phyloP scores from a whole-genome alignment of 2,888 invertebrate genomes.

The Sphaeridia pumilis region DNA sequence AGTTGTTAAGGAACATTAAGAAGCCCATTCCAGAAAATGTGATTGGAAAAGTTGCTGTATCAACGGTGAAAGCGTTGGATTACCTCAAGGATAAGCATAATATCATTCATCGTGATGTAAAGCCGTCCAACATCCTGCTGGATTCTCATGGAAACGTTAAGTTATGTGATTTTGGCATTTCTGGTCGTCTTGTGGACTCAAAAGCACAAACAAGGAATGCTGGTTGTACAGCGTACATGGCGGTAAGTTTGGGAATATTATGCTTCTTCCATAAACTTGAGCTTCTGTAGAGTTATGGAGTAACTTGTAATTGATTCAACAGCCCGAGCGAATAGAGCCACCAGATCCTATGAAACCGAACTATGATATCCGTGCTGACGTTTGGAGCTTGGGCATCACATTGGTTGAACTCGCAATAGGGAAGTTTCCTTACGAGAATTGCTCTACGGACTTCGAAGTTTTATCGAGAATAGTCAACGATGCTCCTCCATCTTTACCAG shows the following conservation, averaged over 20 bases:
- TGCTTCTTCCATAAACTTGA: slow-evolving; percentile 2
- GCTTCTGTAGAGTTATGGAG: neutral
- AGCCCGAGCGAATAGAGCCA: slow-evolving; percentile 95
- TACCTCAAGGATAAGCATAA: slow-evolving; percentile 96
- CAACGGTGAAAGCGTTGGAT: slow-evolving; percentile 88
- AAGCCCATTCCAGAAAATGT: slow-evolving; percentile 91
- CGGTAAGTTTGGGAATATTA: slow-evolving; percentile 65
- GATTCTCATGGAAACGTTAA: slow-evolving; percentile 93
- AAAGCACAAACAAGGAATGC: slow-evolving; percentile 94
- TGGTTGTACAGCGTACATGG: slow-evolving; percentile 99
- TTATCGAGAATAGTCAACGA: slow-evolving; percentile 80
- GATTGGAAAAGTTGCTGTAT: slow-evolving; percentile 91
- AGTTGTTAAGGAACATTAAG: slow-evolving; percentile 72
- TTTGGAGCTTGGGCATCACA: slow-evolving; percentile 96
- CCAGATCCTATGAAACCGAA: slow-evolving; percentile 84
- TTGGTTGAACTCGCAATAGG: slow-evolving; percentile 94
- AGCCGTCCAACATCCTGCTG: slow-evolving; percentile 95
- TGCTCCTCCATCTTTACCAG: slow-evolving; percentile 74
- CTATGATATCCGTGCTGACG: slow-evolving; percentile 98
- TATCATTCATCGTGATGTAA: slow-evolving; percentile 95
- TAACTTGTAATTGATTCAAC: slow-evolving; percentile 17
- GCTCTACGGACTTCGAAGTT: slow-evolving; percentile 96
- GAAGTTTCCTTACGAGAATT: slow-evolving; percentile 85
- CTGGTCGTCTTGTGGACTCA: slow-evolving; percentile 93
- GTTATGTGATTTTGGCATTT: slow-evolving; percentile 98